Evolutionary conservation across 2,888 invertebrate genomes (phyloP), one percentile per base, ranked within the genome.

Genomic region (Xylota sylvarum): DNA sequence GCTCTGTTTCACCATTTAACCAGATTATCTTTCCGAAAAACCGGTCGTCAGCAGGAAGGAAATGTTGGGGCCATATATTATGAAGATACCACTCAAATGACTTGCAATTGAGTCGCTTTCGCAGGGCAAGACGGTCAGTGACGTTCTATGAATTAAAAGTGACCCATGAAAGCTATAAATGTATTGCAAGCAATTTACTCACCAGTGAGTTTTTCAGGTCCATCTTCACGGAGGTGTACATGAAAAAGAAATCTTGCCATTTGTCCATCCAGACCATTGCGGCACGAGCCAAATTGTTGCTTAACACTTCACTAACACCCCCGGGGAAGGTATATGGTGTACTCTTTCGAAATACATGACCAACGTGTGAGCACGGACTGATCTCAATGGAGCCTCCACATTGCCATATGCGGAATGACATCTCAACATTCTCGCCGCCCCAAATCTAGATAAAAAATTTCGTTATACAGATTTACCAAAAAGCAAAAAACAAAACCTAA

Each of bases 241-340:
- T 97, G 91, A 97, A 97, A 90, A 96, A 97, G 92, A 98, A 98
- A 86, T 97, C 96, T 10, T 97, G 96, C 97, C 98, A 99, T 73
- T 99, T 97, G 91, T 99, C 99, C 97, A 99, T 97, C 99, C 99
- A 99, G 0, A 99, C 99, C 2, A 97, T 94, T 0, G 98, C 98
- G 0, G 98, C 98, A 78, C 99, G 94, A 0, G 98, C 98, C 40
- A 98, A 93, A 93, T 99, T 99, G 0, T 96, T 94, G 88, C 97
- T 96, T 0, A 99, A 94, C 2, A 92, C 90, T 88, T 97, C 96
- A 0, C 95, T 94, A 5, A 98, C 96, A 0, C 98, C 99, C 0
- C 98, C 98, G 0, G 97, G 97, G 93, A 99, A 99, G 1, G 97
- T 96, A 91, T 99, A 99, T 0, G 99, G 99, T 1, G 98, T 98